Conservation (phyloP, 2,888 invertebrate species). For the Eristalis pertinax region DNA sequence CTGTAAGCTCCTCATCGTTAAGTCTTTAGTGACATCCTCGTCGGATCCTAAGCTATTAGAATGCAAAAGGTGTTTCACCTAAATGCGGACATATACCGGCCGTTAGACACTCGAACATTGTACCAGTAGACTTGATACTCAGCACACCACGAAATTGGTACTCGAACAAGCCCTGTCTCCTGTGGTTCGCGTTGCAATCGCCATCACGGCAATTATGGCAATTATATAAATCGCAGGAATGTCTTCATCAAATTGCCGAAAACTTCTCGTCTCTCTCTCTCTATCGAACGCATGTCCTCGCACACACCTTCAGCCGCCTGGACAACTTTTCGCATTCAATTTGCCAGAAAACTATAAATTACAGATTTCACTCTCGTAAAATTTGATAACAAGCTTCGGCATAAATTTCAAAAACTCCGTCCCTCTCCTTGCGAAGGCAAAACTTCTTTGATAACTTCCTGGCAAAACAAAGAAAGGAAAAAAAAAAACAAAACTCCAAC, state of each 20-base stretch:
- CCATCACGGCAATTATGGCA: not conserved
- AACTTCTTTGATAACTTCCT: not conserved
- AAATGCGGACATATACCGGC: no score
- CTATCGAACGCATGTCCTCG: not conserved
- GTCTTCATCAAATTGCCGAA: not conserved
- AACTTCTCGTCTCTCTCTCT: not conserved
- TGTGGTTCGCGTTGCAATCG: no score
- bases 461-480: no score
- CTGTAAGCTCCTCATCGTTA: no score
- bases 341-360: not conserved
- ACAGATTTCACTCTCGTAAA: constrained; percentile 1
- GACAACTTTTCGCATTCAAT: not conserved
- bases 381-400: constrained; percentile 2
- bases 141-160: no score
- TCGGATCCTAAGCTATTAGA: no score
- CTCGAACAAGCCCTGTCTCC: no score
- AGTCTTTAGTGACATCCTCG: no score
- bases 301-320: not conserved
- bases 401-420: not conserved
- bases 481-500: not conserved
- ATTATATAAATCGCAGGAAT: not conserved
- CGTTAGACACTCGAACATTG: no score
- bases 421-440: not conserved
- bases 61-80: no score
- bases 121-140: no score